phyloP scores from a whole-genome alignment of 1,140 invertebrate genomes.

The Pygmarrhopalites habei region DNA sequence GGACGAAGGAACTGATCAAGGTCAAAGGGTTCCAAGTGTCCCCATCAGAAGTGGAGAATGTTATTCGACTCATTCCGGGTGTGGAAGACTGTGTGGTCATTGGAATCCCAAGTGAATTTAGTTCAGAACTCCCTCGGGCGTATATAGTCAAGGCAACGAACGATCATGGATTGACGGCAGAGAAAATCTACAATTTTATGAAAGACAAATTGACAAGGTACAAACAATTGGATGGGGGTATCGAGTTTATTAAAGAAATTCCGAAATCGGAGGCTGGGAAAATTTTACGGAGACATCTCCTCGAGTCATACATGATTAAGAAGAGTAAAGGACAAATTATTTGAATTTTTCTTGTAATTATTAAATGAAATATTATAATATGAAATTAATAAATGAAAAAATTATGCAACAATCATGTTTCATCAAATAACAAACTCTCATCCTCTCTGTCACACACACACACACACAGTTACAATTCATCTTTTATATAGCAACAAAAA shows the following conservation, averaged over 20 bases:
- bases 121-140: conserved; percentile 64
- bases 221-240: conserved; percentile 57
- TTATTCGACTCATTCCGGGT: conserved; percentile 46
- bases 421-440: no score
- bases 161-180: conserved; percentile 25
- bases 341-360: no score
- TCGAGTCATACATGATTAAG: no score
- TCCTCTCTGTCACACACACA: no score
- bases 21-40: conserved; percentile 55
- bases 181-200: conserved; percentile 54
- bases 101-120: conserved; percentile 54
- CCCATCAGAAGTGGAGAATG: conserved; percentile 51
- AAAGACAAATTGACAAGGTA: conserved; percentile 54
- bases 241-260: conserved; percentile 19
- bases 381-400: no score
- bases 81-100: conserved; percentile 51
- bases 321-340: no score
- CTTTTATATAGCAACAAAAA: no score
- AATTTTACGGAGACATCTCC: conserved; percentile 16
- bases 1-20: no score
- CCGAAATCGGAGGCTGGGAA: conserved; percentile 21
- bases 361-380: no score
- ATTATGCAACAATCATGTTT: no score
- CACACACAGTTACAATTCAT: no score
- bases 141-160: conserved; percentile 50